Conservation (phyloP, 92 coral and sea anemone species). For the Paragorgia papillata region DNA sequence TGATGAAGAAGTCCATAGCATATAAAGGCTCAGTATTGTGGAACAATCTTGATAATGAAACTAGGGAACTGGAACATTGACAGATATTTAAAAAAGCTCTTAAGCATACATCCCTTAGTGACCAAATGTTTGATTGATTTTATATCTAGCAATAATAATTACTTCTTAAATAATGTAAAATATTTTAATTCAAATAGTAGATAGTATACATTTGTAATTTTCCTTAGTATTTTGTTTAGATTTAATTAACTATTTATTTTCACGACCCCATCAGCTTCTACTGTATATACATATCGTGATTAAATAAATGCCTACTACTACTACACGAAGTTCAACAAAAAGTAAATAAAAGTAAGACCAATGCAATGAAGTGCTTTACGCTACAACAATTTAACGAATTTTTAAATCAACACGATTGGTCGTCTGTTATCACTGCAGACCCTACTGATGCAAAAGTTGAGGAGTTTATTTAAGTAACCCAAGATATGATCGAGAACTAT, state of each 20-base stretch:
- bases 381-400: no score
- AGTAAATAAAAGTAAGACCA: background rate
- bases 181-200: no score
- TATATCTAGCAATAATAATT: background rate
- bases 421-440: no score
- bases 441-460: no score
- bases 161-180: no score
- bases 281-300: conserved; percentile 17
- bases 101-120: conserved; percentile 13
- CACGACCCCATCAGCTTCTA: conserved; percentile 35
- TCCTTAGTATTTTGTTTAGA: conserved; percentile 1
- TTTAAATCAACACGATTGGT: no score
- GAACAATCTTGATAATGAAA: conserved; percentile 12
- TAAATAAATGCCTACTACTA: conserved; percentile 19
- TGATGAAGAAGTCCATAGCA: conserved; percentile 25
- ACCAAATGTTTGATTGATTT: conserved; percentile 12
- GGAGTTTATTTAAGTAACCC: no score
- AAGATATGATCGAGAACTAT: no score
- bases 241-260: background rate
- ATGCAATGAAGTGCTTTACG: no score
- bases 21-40: conserved; percentile 21
- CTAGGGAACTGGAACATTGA: conserved; percentile 12
- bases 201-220: no score
- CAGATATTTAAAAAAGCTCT: conserved; percentile 5
- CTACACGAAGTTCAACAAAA: no score